Conservation (phyloP, 2,888 invertebrate species). For the Caenorhabditis angaria region DNA sequence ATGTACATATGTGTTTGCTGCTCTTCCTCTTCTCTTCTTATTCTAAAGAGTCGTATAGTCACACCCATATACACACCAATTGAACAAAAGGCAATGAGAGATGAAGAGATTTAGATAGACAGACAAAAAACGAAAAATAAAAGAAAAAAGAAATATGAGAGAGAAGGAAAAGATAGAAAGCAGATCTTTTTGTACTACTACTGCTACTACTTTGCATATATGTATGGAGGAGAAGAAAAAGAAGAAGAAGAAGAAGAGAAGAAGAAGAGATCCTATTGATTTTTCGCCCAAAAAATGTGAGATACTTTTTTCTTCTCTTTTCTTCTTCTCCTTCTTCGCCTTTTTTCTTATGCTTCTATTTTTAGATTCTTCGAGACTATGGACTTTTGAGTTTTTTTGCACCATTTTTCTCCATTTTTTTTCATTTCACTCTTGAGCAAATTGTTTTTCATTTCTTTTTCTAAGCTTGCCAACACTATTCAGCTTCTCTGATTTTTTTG, state of each 20-base stretch:
- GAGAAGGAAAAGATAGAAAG: not conserved
- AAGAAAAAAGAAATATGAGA: no score
- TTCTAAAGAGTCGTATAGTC: slow-evolving; percentile 5
- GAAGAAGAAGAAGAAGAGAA: no score
- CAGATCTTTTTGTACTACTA: slow-evolving; percentile 1
- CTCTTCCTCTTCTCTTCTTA: slow-evolving; percentile 3
- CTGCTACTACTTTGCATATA: slow-evolving; percentile 1
- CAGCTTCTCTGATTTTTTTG: no score
- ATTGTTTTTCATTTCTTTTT: no score
- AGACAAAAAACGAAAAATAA: no score
- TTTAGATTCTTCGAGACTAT: not conserved
- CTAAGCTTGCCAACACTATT: no score
- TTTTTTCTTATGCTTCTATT: not conserved
- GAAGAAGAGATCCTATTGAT: slow-evolving; percentile 4
- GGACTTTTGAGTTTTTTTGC: not conserved
- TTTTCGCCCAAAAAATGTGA: slow-evolving; percentile 4
- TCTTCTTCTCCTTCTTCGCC: not conserved
- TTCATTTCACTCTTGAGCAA: not conserved
- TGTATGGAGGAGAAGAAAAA: slow-evolving; percentile 1
- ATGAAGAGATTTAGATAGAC: not conserved
- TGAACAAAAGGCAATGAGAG: not conserved
- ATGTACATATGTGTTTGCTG: slow-evolving; percentile 30
- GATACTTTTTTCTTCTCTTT: slow-evolving; percentile 2
- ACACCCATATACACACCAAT: slow-evolving; percentile 7
- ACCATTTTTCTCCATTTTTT: not conserved